Evolutionary conservation across 2,888 invertebrate genomes (phyloP).

Genomic region (Parelbella ahira): DNA sequence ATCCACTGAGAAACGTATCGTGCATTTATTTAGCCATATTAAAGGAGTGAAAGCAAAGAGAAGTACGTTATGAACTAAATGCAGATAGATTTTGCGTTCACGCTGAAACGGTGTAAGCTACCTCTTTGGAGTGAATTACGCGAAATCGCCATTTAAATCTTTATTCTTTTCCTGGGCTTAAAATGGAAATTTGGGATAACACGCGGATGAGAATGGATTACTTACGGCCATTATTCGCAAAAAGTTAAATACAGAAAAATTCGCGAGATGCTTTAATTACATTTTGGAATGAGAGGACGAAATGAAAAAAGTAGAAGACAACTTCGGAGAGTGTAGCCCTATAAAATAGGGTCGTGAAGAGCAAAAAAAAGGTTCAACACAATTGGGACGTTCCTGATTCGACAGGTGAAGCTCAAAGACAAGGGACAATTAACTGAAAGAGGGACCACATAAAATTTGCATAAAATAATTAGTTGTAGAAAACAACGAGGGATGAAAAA

Average conservation of each 20-base stretch:
- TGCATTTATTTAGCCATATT: too few relatives aligned
- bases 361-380: constrained; percentile 9
- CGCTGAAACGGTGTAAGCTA: constrained; percentile 11
- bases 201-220: constrained; percentile 9
- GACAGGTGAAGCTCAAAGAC: constrained; percentile 20
- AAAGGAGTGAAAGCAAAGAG: too few relatives aligned
- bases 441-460: constrained; percentile 46
- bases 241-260: constrained; percentile 11
- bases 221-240: constrained; percentile 3
- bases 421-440: constrained; percentile 12
- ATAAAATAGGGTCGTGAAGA: constrained; percentile 7
- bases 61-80: too few relatives aligned
- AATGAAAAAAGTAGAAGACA: constrained; percentile 1
- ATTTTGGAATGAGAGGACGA: constrained; percentile 1
- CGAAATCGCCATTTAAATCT: constrained; percentile 12
- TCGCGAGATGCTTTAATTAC: constrained; percentile 12
- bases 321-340: not conserved
- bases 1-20: too few relatives aligned
- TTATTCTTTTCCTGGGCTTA: constrained; percentile 9
- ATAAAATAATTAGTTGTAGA: constrained; percentile 60
- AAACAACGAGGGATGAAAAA: constrained; percentile 41
- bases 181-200: constrained; percentile 15
- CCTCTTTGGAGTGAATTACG: not conserved
- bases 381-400: constrained; percentile 4
- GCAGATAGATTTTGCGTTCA: constrained; percentile 24